Evolutionary conservation across 2,113 vertebrate species (phyloP), one percentile per base, ranked within the genome.

Genomic region (Nothoprocta perdicaria): DNA sequence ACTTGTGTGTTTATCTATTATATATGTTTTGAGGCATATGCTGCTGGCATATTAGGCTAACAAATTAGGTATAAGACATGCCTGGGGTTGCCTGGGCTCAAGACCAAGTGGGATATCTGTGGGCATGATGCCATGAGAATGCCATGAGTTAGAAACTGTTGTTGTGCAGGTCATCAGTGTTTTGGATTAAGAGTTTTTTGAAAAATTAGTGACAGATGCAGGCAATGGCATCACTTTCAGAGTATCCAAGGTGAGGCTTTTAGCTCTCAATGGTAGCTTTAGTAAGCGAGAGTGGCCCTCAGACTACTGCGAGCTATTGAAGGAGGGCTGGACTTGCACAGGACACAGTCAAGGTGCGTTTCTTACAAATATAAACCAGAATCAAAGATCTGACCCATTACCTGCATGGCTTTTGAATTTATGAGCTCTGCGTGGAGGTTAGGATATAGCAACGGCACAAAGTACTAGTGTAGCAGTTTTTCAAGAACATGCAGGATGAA

Each of bases 341-440:
- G 87, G 50, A 66, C 50, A 62, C 45, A 45, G 69, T 50, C 67
- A 91, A 55, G 53, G 67, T 33, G 80, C 58, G 9, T 68, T 86
- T 68, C 53, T 40, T 76, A 57, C 0, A 3, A 62, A 50, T 80
- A n/a, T 65, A 80, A 93, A 31, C 14, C 45, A 66, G 60, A 94
- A 67, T 22, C 24, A 10, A 71, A 66, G 80, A 88, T 90, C 48
- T 76, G 86, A 57, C 22, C 50, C 53, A 79, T 93, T 95, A 88
- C 84, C 66, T 88, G n/a, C 14, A 16, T 61, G 58, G 61, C 86
- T 81, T 71, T 72, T 78, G 65, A 90, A 94, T 91, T 84, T 75
- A 93, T 84, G 83, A 65, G 77, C 21, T 80, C 24, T 80, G 50
- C 90, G 48, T 57, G 63, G 62, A 8, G 63, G 24, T 80, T 45